phyloP scores from a whole-genome alignment of 2,113 vertebrate species.

The Greenwoodochromis staneri region DNA sequence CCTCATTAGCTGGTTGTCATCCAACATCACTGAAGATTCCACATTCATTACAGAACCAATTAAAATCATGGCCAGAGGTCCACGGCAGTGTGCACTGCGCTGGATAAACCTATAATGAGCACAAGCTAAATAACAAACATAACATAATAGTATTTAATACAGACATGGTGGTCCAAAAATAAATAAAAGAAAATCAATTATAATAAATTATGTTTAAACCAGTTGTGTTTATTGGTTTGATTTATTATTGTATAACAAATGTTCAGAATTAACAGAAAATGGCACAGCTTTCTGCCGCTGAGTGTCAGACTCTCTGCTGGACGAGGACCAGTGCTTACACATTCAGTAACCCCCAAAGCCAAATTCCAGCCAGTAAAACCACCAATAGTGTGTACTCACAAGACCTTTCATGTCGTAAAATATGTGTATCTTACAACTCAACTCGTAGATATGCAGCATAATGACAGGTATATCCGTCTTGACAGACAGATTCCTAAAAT shows the following conservation, averaged over 20 bases:
- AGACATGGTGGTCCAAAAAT: not conserved
- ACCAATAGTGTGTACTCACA: not conserved
- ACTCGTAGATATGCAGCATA: not conserved
- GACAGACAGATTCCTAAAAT: not conserved
- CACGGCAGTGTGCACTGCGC: not conserved
- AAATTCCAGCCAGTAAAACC: not conserved
- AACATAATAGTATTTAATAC: not conserved
- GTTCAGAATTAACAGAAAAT: not conserved
- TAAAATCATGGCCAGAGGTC: not conserved
- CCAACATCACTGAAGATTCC: not conserved
- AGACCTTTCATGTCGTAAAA: not conserved
- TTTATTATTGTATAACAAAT: not conserved
- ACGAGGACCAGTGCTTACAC: not conserved
- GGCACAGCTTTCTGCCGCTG: accelerated
- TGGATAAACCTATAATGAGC: not conserved
- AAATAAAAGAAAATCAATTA: not conserved
- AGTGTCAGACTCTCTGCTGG: not conserved
- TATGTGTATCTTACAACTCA: not conserved
- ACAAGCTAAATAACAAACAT: not conserved
- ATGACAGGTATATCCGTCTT: not conserved
- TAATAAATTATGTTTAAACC: not conserved
- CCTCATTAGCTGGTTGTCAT: slow-evolving; percentile 3
- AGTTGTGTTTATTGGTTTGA: not conserved
- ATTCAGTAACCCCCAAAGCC: not conserved
- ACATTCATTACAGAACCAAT: slow-evolving; percentile 5